These are phyloP conservation scores for Troides aeacus DNA, from an alignment of 2,888 invertebrate genomes.

Conservation along the genomic window DNA sequence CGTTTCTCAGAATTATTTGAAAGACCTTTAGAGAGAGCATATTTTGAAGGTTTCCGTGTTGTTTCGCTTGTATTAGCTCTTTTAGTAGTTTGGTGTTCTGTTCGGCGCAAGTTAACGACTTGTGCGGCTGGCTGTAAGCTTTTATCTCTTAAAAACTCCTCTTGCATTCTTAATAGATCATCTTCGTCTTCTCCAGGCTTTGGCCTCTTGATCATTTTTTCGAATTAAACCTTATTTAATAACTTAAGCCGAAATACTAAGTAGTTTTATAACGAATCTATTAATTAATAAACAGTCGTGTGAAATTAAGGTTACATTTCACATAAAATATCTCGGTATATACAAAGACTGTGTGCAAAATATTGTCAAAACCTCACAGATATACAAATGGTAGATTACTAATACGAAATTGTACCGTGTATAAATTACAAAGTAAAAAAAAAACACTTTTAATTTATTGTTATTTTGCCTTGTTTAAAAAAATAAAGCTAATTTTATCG, in stretches of 20 bases:
- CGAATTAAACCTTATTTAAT: background rate
- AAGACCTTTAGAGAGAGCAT: conserved; percentile 64
- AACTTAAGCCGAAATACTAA: background rate
- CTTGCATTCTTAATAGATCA: conserved; percentile 86
- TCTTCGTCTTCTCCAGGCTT: conserved; percentile 86
- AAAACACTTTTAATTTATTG: no score
- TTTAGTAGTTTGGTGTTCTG: conserved; percentile 47
- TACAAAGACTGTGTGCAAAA: background rate
- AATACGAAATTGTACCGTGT: no score
- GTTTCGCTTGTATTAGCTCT: conserved; percentile 38
- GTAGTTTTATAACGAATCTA: background rate
- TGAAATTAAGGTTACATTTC: background rate
- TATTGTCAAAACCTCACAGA: background rate
- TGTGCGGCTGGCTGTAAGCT: conserved; percentile 82
- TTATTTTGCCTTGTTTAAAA: no score
- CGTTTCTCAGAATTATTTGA: conserved; percentile 63
- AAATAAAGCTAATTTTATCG: no score
- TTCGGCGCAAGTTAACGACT: conserved; percentile 69
- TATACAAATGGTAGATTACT: no score
- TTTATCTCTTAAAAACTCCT: conserved; percentile 82
- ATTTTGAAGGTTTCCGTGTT: conserved; percentile 63
- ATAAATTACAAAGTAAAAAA: no score
- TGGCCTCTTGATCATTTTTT: conserved; percentile 82
- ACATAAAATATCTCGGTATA: background rate
- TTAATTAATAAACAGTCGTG: background rate